These are phyloP conservation scores for Fregetta grallaria DNA, from an alignment of 2,113 vertebrate species.

Conservation along the genomic window DNA sequence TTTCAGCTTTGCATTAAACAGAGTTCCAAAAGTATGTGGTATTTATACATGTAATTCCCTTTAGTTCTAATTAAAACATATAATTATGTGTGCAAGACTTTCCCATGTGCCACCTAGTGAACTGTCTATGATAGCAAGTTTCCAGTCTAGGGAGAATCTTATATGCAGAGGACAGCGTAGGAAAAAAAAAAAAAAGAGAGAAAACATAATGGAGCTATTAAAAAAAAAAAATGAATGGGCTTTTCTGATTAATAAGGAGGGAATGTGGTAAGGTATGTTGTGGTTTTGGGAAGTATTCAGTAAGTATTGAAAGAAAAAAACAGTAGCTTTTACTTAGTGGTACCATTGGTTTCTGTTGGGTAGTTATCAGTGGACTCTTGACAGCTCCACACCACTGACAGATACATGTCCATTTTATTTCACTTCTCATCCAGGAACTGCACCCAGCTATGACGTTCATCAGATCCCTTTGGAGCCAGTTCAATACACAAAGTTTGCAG, in stretches of 20 bases:
- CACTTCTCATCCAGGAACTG: not conserved
- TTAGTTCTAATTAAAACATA: slow-evolving; percentile 50
- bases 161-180: not conserved
- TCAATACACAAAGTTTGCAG: not conserved
- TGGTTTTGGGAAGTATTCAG: not conserved
- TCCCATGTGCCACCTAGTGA: slow-evolving; percentile 13
- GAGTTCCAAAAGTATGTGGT: not conserved
- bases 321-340: not conserved
- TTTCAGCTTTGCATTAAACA: not conserved
- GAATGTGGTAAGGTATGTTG: not conserved
- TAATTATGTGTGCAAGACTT: slow-evolving; percentile 4
- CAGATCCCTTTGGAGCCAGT: not conserved
- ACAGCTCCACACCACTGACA: not conserved
- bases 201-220: not conserved
- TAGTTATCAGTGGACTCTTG: not conserved
- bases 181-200: not conserved
- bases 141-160: not conserved
- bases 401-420: not conserved
- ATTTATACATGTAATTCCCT: slow-evolving; percentile 37
- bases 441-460: not conserved
- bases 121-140: slow-evolving; percentile 15
- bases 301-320: not conserved
- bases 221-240: not conserved
- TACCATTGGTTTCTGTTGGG: not conserved
- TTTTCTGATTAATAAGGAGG: not conserved